A percentile compares a stretch with the other conserved stretches of the same genome.
Conservation (phyloP, 2,797 vertebrate genomes). For the Gymnopithys bicolor region DNA sequence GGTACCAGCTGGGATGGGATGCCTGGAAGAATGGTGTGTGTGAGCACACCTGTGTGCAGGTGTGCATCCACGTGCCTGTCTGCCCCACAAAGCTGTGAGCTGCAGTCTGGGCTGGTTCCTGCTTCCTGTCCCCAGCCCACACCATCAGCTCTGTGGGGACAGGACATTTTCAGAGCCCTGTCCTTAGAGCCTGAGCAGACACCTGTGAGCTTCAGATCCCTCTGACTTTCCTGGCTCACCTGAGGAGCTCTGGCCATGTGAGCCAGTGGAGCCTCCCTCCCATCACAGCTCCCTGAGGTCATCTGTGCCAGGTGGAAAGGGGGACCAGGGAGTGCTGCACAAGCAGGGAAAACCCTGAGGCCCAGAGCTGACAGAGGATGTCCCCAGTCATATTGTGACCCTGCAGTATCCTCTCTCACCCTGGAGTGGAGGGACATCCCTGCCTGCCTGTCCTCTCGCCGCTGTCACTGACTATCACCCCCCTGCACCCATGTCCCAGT, state of each 20-base stretch:
- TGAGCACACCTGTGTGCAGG: accelerated
- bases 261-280: neutral
- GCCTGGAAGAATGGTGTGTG: accelerated
- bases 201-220: neutral
- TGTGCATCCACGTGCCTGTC: neutral
- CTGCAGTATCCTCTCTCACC: neutral
- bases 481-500: neutral
- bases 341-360: neutral
- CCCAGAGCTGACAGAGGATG: neutral
- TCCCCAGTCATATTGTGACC: neutral
- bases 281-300: neutral
- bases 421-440: neutral
- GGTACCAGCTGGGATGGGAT: neutral
- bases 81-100: neutral
- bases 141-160: neutral
- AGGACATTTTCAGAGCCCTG: neutral
- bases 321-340: neutral
- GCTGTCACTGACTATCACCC: neutral
- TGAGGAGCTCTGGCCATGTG: accelerated
- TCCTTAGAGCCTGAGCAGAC: neutral
- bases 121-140: neutral
- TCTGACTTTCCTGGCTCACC: neutral
- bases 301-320: neutral
- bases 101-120: neutral
- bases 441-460: accelerated